These are phyloP conservation scores for Nymphalis io DNA, from an alignment of 1,140 invertebrate genomes.

Conservation along the genomic window DNA sequence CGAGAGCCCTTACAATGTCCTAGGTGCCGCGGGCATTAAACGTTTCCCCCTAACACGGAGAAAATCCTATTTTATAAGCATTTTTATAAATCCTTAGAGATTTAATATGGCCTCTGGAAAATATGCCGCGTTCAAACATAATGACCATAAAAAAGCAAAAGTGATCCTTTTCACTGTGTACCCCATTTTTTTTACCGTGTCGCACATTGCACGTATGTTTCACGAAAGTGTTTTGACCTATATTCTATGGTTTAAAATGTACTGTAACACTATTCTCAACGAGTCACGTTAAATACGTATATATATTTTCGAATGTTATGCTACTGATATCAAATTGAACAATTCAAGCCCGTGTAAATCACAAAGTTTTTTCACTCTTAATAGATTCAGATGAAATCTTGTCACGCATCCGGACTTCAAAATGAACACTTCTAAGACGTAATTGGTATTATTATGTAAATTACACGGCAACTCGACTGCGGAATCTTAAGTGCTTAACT, in stretches of 20 bases:
- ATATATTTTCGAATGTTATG: no score
- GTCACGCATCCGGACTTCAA: conserved; percentile 35
- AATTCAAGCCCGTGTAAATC: background rate
- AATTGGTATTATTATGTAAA: conserved; percentile 43
- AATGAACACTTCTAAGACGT: conserved; percentile 36
- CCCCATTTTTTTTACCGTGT: background rate
- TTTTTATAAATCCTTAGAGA: conserved; percentile 6
- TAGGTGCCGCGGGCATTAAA: conserved; percentile 36
- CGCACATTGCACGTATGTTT: background rate
- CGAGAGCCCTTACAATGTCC: conserved; percentile 36
- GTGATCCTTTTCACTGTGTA: background rate
- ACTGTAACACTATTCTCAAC: background rate
- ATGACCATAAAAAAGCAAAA: background rate
- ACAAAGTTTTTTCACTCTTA: conserved; percentile 19
- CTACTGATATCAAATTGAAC: background rate
- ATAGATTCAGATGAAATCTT: conserved; percentile 34
- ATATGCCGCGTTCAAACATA: conserved; percentile 2
- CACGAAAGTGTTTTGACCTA: background rate
- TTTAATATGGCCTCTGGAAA: background rate
- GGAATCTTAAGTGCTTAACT: conserved; percentile 35
- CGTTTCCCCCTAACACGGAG: conserved; percentile 29
- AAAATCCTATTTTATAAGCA: conserved; percentile 27
- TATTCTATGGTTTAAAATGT: background rate
- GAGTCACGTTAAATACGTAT: no score
- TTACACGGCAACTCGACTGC: conserved; percentile 34